Evolutionary conservation across 2,797 vertebrate species (phyloP), one percentile per base, ranked within the genome.

Genomic region (Molossus molossus): DNA sequence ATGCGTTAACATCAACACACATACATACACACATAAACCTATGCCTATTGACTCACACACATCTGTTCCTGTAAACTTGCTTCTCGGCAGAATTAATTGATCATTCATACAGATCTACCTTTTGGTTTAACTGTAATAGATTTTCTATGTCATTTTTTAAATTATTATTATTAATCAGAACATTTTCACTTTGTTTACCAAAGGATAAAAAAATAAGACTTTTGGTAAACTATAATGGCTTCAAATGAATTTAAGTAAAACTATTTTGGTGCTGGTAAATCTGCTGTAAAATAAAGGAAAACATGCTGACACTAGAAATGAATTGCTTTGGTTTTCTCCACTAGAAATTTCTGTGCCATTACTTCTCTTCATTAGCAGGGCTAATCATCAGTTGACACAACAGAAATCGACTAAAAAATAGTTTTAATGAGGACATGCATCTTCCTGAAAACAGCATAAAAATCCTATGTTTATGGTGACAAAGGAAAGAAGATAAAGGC

Each of bases 331-430:
- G 45, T 14, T 72, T 72, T 95, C 62, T 89, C 33, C 45, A 21
- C 3, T 21, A 40, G 45, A 57, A 50, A 94, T 92, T 76, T 72
- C 93, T 81, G 20, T 87, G 50, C 60, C 65, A 4, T 87, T 76
- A 33, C 80, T 91, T 87, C 77, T 95, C 13, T 86, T 91, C 76
- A 67, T 96, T 76, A 93, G 53, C 33, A 10, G 55, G 29, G 75
- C 83, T 89, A 94, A 96, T 95, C 65, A 45, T 58, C 60, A 97
- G 48, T 75, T 95, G 80, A 87, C 65, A 88, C 6, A 45, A 77
- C n/a, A 83, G 48, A 93, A 95, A 90, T 80, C 76, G 93, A 72
- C 33, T 94, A 77, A 97, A 97, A 97, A 94, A 87, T 87, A 70
- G 40, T 57, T 48, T n/a, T 96, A 83, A 95, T 82, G 64, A 65